These are phyloP conservation scores for Rhysida immarginata DNA, from an alignment of 1,140 invertebrate species.

Conservation along the genomic window DNA sequence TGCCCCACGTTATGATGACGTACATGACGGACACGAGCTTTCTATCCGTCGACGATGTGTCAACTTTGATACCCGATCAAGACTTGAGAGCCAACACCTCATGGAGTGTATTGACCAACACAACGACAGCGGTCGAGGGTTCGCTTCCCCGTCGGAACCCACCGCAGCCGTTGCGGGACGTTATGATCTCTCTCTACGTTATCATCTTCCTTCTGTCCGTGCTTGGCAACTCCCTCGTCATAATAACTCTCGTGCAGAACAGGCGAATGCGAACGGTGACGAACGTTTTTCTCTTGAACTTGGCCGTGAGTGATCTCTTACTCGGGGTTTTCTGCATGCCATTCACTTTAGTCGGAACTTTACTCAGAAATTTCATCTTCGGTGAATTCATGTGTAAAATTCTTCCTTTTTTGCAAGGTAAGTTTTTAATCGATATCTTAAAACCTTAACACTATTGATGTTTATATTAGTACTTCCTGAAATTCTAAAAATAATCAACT, in stretches of 20 bases:
- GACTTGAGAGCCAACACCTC: too few species aligned
- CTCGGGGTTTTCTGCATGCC: constrained; percentile 74
- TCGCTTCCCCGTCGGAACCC: too few species aligned
- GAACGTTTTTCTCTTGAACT: constrained; percentile 72
- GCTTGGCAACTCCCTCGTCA: constrained; percentile 60
- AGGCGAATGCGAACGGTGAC: constrained; percentile 73
- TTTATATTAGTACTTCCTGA: too few species aligned
- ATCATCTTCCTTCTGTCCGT: constrained; percentile 62
- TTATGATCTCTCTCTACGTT: constrained; percentile 51
- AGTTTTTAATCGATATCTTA: constrained; percentile 8
- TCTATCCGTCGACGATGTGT: too few species aligned
- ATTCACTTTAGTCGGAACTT: constrained; percentile 64
- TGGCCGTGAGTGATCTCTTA: constrained; percentile 64
- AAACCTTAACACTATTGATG: too few species aligned
- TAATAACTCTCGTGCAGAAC: constrained; percentile 61
- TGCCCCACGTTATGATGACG: too few species aligned
- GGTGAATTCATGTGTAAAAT: constrained; percentile 63
- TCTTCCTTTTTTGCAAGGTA: constrained; percentile 72
- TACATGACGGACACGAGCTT: too few species aligned
- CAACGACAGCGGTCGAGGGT: too few species aligned
- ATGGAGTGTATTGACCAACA: too few species aligned
- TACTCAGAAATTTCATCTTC: constrained; percentile 68
- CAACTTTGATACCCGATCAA: too few species aligned
- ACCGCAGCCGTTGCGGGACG: constrained; percentile 15
- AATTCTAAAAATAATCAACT: too few species aligned